A percentile compares a stretch with the other conserved stretches of the same genome.
These are phyloP conservation scores for Pseudorectes ferrugineus DNA, from an alignment of 2,113 vertebrate species.

Conservation along the genomic window DNA sequence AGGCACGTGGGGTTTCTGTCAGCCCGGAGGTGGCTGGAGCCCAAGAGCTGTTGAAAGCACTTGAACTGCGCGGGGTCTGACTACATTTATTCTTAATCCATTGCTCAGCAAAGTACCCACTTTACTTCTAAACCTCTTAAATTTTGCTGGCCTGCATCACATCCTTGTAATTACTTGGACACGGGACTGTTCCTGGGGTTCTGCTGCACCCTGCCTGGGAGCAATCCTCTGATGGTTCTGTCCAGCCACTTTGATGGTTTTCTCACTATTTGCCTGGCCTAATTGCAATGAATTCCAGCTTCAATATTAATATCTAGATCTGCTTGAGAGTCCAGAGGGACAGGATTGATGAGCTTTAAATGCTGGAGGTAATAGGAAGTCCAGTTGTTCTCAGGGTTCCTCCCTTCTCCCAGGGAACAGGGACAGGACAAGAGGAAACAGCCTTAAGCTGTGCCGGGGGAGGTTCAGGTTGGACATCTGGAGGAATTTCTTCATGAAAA, in stretches of 20 bases:
- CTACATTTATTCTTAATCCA: background rate
- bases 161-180: background rate
- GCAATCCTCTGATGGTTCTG: background rate
- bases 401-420: background rate
- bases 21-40: fast-evolving
- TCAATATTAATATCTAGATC: background rate
- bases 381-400: background rate
- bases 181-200: background rate
- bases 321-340: background rate
- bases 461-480: background rate
- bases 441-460: background rate
- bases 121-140: background rate
- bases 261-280: background rate
- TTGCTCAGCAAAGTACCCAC: background rate
- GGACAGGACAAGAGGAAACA: background rate
- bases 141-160: background rate
- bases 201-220: background rate
- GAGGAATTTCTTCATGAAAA: background rate
- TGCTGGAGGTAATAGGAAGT: background rate
- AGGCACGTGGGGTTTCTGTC: background rate
- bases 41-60: background rate
- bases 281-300: background rate
- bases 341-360: background rate
- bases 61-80: background rate
- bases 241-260: background rate